Evolutionary conservation across 2,888 invertebrate species (phyloP).

Genomic region (Ernsta delagoae): DNA sequence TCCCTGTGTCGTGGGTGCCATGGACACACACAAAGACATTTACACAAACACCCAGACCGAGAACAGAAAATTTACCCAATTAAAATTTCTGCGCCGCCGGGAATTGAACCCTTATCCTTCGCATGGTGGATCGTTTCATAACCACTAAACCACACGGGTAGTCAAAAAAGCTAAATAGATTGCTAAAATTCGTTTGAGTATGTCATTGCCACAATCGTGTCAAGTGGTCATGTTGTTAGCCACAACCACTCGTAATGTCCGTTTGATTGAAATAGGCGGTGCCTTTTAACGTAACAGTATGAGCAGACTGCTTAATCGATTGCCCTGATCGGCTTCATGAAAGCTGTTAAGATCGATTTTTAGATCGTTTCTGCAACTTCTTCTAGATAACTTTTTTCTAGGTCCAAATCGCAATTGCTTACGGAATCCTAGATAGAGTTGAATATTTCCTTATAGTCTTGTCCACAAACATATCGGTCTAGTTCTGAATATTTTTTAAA

Average conservation of each 20-base stretch:
- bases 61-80: no score
- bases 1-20: no score
- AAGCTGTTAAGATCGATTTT: neutral
- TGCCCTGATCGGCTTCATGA: slow-evolving; percentile 11
- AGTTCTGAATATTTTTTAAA: no score
- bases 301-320: slow-evolving; percentile 20
- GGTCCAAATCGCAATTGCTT: neutral
- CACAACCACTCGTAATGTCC: neutral
- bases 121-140: no score
- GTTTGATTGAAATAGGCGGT: slow-evolving; percentile 22
- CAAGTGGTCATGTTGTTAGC: neutral
- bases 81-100: no score
- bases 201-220: slow-evolving; percentile 5
- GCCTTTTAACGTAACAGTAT: neutral
- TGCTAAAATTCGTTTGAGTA: neutral
- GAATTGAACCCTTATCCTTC: no score
- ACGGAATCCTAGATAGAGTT: neutral
- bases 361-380: neutral
- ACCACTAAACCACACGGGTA: no score
- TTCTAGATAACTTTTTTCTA: neutral
- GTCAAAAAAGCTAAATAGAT: neutral
- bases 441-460: neutral
- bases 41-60: no score
- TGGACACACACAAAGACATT: no score
- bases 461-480: no score